Conservation (phyloP, 1,140 invertebrate species). For the Anastrepha ludens region DNA sequence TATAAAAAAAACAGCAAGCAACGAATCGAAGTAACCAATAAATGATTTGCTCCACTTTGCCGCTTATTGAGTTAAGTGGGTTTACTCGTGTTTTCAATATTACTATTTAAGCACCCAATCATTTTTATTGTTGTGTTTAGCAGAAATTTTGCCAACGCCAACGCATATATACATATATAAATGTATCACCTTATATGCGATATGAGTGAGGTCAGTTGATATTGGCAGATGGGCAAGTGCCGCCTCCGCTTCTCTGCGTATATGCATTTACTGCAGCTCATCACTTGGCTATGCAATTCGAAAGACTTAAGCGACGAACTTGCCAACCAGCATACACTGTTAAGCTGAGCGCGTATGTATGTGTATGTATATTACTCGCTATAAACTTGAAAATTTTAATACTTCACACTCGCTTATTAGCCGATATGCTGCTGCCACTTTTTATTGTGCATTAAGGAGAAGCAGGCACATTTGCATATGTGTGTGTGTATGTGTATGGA, state of each 20-base stretch:
- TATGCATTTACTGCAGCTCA: background rate
- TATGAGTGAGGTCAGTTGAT: background rate
- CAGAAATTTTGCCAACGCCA: background rate
- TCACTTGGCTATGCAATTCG: constrained; percentile 52
- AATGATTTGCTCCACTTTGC: background rate
- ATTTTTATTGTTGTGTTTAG: background rate
- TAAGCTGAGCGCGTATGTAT: background rate
- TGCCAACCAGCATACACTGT: constrained; percentile 4
- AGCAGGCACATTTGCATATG: background rate
- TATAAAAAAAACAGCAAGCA: background rate
- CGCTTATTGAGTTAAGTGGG: background rate
- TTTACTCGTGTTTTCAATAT: background rate
- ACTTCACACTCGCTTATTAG: background rate
- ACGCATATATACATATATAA: background rate
- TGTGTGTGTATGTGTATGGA: background rate
- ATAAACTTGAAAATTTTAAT: background rate
- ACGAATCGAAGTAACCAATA: too few species aligned
- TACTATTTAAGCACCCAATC: too few species aligned
- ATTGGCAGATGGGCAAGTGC: constrained; percentile 4
- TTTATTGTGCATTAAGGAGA: background rate
- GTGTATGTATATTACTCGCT: background rate
- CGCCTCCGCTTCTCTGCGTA: background rate
- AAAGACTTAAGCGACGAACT: constrained; percentile 67
- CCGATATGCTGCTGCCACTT: background rate
- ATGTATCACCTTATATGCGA: background rate